phyloP scores from a whole-genome alignment of 2,113 vertebrate genomes.

The Mixornis gularis region DNA sequence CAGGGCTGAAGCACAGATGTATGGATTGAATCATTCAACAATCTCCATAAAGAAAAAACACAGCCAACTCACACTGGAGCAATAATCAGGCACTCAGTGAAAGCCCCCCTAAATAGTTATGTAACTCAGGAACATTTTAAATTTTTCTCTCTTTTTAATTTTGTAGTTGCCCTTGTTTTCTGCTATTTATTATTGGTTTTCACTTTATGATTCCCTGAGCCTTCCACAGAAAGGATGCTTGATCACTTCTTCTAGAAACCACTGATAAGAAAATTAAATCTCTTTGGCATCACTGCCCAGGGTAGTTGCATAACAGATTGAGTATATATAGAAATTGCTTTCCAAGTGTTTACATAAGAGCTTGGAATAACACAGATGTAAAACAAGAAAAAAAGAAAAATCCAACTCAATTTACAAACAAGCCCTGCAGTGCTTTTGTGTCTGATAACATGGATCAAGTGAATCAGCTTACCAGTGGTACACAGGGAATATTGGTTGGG shows the following conservation, averaged over 20 bases:
- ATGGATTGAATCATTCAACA: background rate
- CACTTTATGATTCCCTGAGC: background rate
- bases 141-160: background rate
- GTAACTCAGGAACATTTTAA: background rate
- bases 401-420: background rate
- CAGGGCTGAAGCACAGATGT: background rate
- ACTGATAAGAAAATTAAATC: constrained; percentile 17
- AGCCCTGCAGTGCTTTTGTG: background rate
- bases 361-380: constrained; percentile 33
- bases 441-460: background rate
- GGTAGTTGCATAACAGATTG: constrained; percentile 15
- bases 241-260: constrained; percentile 17
- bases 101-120: background rate
- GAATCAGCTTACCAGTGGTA: background rate
- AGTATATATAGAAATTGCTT: constrained; percentile 44
- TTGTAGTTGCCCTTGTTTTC: background rate
- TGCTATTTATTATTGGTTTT: background rate
- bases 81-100: background rate
- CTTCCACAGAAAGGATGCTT: background rate
- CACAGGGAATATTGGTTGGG: background rate
- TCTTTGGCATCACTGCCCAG: constrained; percentile 6
- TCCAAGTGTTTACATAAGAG: constrained; percentile 50
- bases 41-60: background rate
- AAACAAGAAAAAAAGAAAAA: background rate
- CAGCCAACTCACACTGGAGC: background rate